Conservation (phyloP, 1,140 invertebrate genomes). For the Acromyrmex charruanus region DNA sequence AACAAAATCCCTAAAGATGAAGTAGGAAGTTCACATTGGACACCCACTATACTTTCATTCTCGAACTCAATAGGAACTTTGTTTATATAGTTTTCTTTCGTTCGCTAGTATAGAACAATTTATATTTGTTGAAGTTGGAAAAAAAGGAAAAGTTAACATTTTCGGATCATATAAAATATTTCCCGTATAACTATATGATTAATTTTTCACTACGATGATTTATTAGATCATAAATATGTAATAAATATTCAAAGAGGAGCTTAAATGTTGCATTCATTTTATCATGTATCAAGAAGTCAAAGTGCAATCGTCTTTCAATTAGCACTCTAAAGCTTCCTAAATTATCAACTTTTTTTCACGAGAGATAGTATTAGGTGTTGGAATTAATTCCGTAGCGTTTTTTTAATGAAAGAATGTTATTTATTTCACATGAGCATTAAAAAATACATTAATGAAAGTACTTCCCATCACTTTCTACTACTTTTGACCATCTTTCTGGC, state of each 20-base stretch:
- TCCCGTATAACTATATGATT: neutral
- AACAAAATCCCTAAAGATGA: conserved; percentile 74
- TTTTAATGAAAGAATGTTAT: too few relatives aligned
- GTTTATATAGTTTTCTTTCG: conserved; percentile 14
- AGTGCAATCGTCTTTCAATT: conserved; percentile 48
- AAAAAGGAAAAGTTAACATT: conserved; percentile 30
- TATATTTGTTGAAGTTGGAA: conserved; percentile 63
- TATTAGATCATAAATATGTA: too few relatives aligned
- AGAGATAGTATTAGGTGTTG: neutral
- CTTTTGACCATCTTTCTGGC: too few relatives aligned
- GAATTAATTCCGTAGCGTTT: too few relatives aligned
- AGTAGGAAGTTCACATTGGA: conserved; percentile 68
- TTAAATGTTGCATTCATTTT: too few relatives aligned
- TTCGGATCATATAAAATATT: neutral
- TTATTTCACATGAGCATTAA: too few relatives aligned
- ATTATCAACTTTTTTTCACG: conserved; percentile 26
- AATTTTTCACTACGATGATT: neutral
- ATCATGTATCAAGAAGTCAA: conserved; percentile 27
- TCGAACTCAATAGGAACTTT: conserved; percentile 40
- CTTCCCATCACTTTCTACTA: too few relatives aligned
- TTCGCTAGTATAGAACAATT: conserved; percentile 4
- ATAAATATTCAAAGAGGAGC: too few relatives aligned
- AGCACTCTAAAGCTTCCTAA: conserved; percentile 5
- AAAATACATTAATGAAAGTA: too few relatives aligned
- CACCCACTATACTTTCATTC: conserved; percentile 60